Percentiles rank a stretch among this genome's conserved stretches.
Conservation (phyloP, 2,797 vertebrate species). For the Nasua narica region DNA sequence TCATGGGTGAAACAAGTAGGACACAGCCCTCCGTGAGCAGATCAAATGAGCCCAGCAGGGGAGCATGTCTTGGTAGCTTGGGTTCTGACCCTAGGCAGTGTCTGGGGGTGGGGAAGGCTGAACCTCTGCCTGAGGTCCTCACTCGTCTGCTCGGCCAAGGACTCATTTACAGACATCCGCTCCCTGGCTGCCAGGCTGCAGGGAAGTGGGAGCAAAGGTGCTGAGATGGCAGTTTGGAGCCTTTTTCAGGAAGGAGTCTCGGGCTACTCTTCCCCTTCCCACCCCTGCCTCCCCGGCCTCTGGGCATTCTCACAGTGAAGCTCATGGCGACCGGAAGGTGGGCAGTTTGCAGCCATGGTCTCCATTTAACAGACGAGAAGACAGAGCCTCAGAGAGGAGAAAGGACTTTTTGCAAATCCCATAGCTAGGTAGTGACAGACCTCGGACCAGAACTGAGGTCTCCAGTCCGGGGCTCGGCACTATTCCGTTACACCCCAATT, state of each 20-base stretch:
- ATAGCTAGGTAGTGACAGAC: not conserved
- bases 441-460: not conserved
- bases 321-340: not conserved
- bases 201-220: conserved; percentile 43
- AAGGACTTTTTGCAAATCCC: not conserved
- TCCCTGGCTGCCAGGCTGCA: not conserved
- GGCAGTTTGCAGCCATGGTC: not conserved
- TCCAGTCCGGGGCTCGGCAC: not conserved
- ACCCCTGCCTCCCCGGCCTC: not conserved
- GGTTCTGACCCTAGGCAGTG: not conserved
- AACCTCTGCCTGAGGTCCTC: not conserved
- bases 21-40: not conserved
- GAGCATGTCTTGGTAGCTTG: not conserved
- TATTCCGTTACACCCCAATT: not conserved
- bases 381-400: not conserved
- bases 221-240: conserved; percentile 56
- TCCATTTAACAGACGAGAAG: not conserved
- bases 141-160: not conserved
- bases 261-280: not conserved
- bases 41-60: not conserved
- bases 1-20: not conserved
- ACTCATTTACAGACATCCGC: conserved; percentile 64
- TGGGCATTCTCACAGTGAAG: not conserved
- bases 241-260: not conserved
- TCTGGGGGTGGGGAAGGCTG: not conserved